Evolutionary conservation across 2,888 invertebrate genomes (phyloP).

Genomic region (Drosophila peninsularis): DNA sequence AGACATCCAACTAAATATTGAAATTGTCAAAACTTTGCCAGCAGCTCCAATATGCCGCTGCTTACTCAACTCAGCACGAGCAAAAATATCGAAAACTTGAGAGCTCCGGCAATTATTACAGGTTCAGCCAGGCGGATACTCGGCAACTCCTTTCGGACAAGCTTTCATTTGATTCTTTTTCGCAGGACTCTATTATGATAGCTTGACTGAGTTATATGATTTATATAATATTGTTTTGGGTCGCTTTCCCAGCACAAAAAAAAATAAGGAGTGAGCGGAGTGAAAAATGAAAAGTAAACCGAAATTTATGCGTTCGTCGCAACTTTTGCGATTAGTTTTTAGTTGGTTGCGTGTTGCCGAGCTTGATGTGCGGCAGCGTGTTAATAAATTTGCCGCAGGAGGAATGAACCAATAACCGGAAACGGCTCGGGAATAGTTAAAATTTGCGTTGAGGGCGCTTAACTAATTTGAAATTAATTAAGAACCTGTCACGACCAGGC

Average conservation of each 20-base stretch:
- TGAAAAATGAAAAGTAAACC: slow-evolving; percentile 5
- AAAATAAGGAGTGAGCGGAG: background rate
- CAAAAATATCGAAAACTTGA: slow-evolving; percentile 28
- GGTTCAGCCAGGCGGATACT: slow-evolving; percentile 20
- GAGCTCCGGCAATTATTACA: slow-evolving; percentile 19
- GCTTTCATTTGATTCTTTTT: slow-evolving; percentile 3
- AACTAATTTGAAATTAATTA: slow-evolving; percentile 67
- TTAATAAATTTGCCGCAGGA: slow-evolving; percentile 54
- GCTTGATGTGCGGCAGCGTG: slow-evolving; percentile 22
- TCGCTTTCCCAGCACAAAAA: background rate
- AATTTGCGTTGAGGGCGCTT: slow-evolving; percentile 32
- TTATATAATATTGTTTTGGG: slow-evolving; percentile 7
- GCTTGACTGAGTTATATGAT: slow-evolving; percentile 7
- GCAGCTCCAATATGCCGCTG: slow-evolving; percentile 48
- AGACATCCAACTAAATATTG: slow-evolving; percentile 59
- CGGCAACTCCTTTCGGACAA: slow-evolving; percentile 6
- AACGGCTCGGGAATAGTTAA: slow-evolving; percentile 42
- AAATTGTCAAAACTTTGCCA: slow-evolving; percentile 65
- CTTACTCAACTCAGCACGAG: slow-evolving; percentile 5
- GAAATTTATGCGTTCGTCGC: slow-evolving; percentile 3
- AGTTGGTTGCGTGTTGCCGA: slow-evolving; percentile 21
- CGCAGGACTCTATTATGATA: background rate
- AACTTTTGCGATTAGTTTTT: slow-evolving; percentile 20
- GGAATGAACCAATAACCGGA: slow-evolving; percentile 41
- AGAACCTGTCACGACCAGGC: slow-evolving; percentile 67